phyloP scores from a whole-genome alignment of 1,140 invertebrate genomes.

The Zaprionus tsacasi region DNA sequence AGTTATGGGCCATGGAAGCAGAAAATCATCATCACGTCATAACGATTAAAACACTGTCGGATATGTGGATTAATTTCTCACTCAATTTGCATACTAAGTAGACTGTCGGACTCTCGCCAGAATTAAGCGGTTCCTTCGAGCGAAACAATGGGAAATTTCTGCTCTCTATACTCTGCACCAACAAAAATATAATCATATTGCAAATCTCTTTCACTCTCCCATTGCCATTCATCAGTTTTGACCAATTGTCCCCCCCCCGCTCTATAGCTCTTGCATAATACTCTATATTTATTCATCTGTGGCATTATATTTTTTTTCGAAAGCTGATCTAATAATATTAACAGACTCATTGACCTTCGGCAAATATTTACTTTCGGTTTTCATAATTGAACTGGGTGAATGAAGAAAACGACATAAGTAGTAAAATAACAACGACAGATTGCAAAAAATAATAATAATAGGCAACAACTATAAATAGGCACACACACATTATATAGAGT shows the following conservation, averaged over 20 bases:
- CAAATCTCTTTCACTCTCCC: background rate
- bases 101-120: background rate
- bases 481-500: constrained; percentile 2
- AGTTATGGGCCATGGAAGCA: constrained; percentile 19
- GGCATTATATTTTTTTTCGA: constrained; percentile 47
- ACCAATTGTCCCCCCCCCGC: constrained; percentile 26
- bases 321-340: constrained; percentile 78
- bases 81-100: constrained; percentile 34
- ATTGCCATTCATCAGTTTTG: constrained; percentile 38
- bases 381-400: constrained; percentile 54
- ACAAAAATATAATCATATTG: background rate
- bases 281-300: constrained; percentile 18
- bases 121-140: background rate
- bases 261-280: constrained; percentile 48
- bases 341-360: constrained; percentile 65
- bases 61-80: constrained; percentile 9
- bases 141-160: background rate
- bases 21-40: constrained; percentile 20
- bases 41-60: constrained; percentile 16
- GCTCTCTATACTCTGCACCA: background rate
- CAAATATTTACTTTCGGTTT: constrained; percentile 77
- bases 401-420: constrained; percentile 36
- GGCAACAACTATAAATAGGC: constrained; percentile 22
- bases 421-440: constrained; percentile 39
- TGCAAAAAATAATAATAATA: constrained; percentile 42